Base-by-base conservation (phyloP, 2,888 invertebrate species). In the Diabrotica balteata region DNA sequence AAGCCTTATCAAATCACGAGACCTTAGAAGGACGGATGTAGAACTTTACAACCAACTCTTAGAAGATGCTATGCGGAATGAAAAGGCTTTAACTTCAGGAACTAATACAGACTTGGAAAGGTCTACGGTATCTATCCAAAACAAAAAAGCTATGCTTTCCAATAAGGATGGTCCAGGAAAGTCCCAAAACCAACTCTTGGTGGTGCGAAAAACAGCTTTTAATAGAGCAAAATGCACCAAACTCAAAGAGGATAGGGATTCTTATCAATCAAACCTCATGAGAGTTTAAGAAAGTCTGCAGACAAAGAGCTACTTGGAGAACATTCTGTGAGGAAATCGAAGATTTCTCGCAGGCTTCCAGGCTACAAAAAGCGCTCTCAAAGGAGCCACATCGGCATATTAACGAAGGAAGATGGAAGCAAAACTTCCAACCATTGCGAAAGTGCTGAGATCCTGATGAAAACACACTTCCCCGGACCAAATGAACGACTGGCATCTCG, bases 221-320 rank as follows among this genome's bases (percentile, higher is more conserved):
- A 55, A 55, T 8, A 55, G 32, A 22, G 42, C 55, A 32, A 55
- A 32, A 32, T 4, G 17, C 45, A 51, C 52, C n/a, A 62, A 44
- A 62, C 62, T 62, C 44, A 9, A 45, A 62, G 52, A 52, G 54
- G 45, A 53, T 47, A 47, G 59, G 59, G 11, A 46, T 11, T 7
- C 22, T 45, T 59, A 59, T 11, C 53, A 54, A n/a, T 50, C 47
- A 8, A 43, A 53, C 54, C 62, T 62, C 45, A 62, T n/a, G 17
- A 45, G 10, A 62, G 54, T 62, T 17, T 11, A 43, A 62, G 47
- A 62, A 32, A 54, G 10, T 62, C 32, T 11, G 22, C 8, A 53
- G 62, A 54, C 62, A 62, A 44, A 62, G 62, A 53, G 43, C 43
- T 4, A 54, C 62, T 5, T 62, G 52, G 54, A 62, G 5, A 53